phyloP scores from a whole-genome alignment of 2,888 invertebrate species.

The Drosophila melanosoma region DNA sequence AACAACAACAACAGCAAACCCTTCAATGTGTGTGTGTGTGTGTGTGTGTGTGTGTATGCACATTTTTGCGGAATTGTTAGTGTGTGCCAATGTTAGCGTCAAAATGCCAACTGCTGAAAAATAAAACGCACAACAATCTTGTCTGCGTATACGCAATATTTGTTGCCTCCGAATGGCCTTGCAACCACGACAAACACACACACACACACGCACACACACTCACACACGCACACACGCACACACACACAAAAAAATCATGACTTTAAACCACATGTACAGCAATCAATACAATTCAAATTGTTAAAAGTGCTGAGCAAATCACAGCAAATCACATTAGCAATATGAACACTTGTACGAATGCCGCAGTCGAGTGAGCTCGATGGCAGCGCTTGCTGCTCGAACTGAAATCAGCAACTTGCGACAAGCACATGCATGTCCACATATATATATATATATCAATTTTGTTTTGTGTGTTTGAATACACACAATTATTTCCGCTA shows the following conservation, averaged over 20 bases:
- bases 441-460: neutral
- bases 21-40: neutral
- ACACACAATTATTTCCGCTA: neutral
- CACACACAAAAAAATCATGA: neutral
- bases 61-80: conserved; percentile 28
- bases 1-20: conserved; percentile 8
- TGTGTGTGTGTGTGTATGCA: neutral
- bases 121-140: conserved; percentile 52
- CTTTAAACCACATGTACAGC: neutral
- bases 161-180: conserved; percentile 27
- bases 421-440: neutral
- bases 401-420: neutral
- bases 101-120: conserved; percentile 55
- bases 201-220: neutral
- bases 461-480: neutral
- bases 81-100: conserved; percentile 57
- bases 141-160: conserved; percentile 61
- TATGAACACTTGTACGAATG: neutral
- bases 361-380: neutral
- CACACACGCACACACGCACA: neutral
- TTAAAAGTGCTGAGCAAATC: neutral
- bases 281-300: too few relatives aligned
- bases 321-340: neutral
- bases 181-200: conserved; percentile 11
- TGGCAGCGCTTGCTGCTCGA: neutral